phyloP scores from a whole-genome alignment of 2,888 invertebrate species.

The Heliconius cydno region DNA sequence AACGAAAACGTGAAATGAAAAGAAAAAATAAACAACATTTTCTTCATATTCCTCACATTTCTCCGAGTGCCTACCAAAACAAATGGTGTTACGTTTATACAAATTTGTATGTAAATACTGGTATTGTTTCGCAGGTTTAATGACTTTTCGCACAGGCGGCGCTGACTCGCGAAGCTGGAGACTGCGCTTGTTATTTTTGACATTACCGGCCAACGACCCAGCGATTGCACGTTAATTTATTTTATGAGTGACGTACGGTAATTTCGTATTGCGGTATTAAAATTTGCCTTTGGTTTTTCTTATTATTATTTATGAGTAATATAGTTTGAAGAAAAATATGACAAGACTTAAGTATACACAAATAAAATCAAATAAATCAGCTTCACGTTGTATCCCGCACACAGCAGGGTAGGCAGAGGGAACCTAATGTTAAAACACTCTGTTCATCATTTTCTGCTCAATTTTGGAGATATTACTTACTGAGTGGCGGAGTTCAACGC shows the following conservation, averaged over 20 bases:
- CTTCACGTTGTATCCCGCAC: too few relatives aligned
- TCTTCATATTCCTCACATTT: not conserved
- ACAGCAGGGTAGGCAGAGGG: too few relatives aligned
- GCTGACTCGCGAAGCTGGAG: conserved; percentile 43
- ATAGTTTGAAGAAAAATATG: too few relatives aligned
- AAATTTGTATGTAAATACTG: conserved; percentile 11
- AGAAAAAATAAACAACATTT: not conserved
- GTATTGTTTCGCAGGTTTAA: conserved; percentile 59
- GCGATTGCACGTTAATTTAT: conserved; percentile 36
- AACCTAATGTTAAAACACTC: too few relatives aligned
- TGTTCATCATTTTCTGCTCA: too few relatives aligned
- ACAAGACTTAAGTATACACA: too few relatives aligned
- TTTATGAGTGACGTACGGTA: conserved; percentile 33
- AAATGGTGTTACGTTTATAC: not conserved
- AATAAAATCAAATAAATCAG: too few relatives aligned
- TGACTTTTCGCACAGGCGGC: conserved; percentile 63
- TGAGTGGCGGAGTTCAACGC: too few relatives aligned
- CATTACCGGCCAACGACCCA: conserved; percentile 51
- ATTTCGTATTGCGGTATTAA: conserved; percentile 32
- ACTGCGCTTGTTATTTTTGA: conserved; percentile 52
- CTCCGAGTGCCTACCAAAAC: not conserved
- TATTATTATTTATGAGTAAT: not conserved
- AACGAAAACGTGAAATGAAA: too few relatives aligned
- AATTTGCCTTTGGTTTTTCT: conserved; percentile 2
- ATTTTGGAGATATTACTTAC: too few relatives aligned